Conservation (phyloP, 2,888 invertebrate species). For the Gymnocheta viridis region DNA sequence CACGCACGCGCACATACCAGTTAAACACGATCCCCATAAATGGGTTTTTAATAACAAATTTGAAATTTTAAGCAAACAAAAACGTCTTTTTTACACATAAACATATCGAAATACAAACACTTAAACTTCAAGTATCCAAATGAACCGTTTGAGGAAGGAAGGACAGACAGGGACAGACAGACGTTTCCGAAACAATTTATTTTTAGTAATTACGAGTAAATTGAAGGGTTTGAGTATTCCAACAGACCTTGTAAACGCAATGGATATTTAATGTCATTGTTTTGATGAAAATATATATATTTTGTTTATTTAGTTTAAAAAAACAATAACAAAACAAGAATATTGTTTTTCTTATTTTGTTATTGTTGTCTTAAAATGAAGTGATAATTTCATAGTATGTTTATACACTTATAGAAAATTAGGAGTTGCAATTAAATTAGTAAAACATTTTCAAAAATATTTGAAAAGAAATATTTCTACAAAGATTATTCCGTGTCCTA, state of each 20-base stretch:
- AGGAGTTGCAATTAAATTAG: background rate
- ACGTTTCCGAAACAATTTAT: background rate
- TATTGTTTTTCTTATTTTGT: background rate
- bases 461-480: no score
- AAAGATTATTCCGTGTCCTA: no score
- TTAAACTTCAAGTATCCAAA: slow-evolving; percentile 22
- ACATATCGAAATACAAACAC: background rate
- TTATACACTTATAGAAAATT: background rate
- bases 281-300: slow-evolving; percentile 10
- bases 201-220: slow-evolving; percentile 15
- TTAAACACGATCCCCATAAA: no score
- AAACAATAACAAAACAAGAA: slow-evolving; percentile 7
- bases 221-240: slow-evolving; percentile 31
- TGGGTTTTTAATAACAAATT: no score
- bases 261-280: slow-evolving; percentile 48
- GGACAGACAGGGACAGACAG: background rate
- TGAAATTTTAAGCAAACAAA: slow-evolving; percentile 25
- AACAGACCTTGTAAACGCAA: slow-evolving; percentile 59
- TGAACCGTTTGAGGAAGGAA: background rate
- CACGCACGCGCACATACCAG: no score
- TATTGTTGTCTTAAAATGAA: background rate
- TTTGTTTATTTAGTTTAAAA: slow-evolving; percentile 12
- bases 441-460: background rate
- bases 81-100: slow-evolving; percentile 4
- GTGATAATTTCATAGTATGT: background rate